A percentile compares a stretch with the other conserved stretches of the same genome.
Conservation (phyloP, 2,113 vertebrate genomes). For the Stercorarius parasiticus region DNA sequence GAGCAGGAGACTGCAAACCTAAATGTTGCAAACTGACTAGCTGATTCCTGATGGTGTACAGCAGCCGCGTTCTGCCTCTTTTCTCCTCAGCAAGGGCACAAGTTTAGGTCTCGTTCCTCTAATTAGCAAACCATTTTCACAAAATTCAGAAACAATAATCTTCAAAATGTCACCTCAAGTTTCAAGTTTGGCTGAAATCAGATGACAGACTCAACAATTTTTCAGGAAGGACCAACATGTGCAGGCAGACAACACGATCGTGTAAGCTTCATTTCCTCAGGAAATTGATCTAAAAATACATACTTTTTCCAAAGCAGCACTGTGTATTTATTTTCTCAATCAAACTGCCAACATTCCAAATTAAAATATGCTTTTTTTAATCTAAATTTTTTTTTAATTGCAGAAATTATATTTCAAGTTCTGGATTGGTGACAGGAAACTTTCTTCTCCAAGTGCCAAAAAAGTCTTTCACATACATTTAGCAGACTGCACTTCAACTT, state of each 20-base stretch:
- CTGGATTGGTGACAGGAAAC: background rate
- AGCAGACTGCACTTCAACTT: background rate
- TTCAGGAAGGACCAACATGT: background rate
- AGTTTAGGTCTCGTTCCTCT: background rate
- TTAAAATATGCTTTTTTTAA: background rate
- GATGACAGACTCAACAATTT: background rate
- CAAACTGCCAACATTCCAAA: background rate
- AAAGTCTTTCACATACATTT: background rate
- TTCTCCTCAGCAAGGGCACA: background rate
- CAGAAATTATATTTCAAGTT: background rate
- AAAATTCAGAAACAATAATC: background rate
- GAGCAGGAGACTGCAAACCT: background rate
- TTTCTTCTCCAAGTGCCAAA: background rate
- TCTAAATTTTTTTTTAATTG: background rate
- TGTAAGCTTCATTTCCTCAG: background rate
- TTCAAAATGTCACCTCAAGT: background rate
- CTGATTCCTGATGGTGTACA: background rate
- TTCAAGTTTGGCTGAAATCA: background rate
- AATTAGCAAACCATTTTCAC: background rate
- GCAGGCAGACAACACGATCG: accelerated
- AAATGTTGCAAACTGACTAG: background rate
- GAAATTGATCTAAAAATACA: background rate
- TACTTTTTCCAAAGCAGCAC: background rate
- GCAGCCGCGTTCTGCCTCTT: background rate
- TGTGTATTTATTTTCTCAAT: background rate